Conservation (phyloP, 2,888 invertebrate genomes). For the Lutraria lutraria region DNA sequence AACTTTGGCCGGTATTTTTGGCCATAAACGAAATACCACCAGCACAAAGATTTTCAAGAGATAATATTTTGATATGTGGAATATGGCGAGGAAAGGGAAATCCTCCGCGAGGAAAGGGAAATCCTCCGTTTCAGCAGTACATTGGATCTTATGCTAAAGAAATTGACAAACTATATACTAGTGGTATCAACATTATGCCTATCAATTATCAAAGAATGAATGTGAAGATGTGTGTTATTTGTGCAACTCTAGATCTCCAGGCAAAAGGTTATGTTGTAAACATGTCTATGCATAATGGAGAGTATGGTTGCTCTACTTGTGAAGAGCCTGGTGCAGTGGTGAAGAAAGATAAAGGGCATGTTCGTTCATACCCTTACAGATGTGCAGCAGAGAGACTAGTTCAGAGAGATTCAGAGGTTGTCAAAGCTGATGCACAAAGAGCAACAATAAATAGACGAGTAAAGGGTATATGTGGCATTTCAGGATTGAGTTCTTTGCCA, state of each 20-base stretch:
- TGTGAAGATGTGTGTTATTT: conserved; percentile 29
- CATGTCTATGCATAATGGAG: conserved; percentile 59
- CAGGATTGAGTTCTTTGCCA: conserved; percentile 26
- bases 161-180: conserved; percentile 24
- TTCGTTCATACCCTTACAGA: conserved; percentile 37
- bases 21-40: no score
- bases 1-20: no score
- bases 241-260: conserved; percentile 53
- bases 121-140: conserved; percentile 38
- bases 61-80: conserved; percentile 52
- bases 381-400: neutral
- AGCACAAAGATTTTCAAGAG: neutral
- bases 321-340: conserved; percentile 39
- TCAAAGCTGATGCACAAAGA: conserved; percentile 19
- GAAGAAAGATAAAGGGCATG: conserved; percentile 42
- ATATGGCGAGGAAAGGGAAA: conserved; percentile 58
- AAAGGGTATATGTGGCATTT: conserved; percentile 25
- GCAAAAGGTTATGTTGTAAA: conserved; percentile 49
- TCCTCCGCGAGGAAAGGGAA: no score
- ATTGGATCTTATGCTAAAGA: conserved; percentile 41
- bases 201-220: no score
- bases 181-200: conserved; percentile 42
- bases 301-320: conserved; percentile 53
- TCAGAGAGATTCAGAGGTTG: conserved; percentile 16
- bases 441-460: neutral